Base-by-base conservation (phyloP, 2,888 invertebrate species). In the Oscheius sp. region DNA sequence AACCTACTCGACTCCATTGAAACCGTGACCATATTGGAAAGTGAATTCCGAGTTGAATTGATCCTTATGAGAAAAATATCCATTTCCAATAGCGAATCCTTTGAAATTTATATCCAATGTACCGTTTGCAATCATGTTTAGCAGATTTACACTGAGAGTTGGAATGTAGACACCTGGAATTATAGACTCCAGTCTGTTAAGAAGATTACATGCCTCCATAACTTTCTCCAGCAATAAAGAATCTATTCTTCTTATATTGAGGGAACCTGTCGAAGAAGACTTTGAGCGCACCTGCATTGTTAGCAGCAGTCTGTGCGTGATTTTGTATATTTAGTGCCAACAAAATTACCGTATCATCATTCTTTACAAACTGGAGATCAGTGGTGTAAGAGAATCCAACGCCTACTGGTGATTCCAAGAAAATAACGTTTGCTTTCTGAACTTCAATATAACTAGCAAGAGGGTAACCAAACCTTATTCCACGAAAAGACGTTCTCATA, bases 331-430 rank as follows among this genome's bases (percentile, higher is more conserved):
- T 35, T 2, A 6, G 18, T 18, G 21, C 25, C 13, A 9, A 18
- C n/a, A 27, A n/a, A 25, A 27, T 55, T 45, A 76, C 58, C 35
- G 76, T 73, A 76, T 88, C 84, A 63, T 85, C 85, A 56, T 84
- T 78, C 35, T 78, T 78, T 12, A 84, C 88, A 77, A 89, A 90
- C 69, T 90, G 89, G 12, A 41, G 13, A 79, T 89, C 89, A 9
- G 85, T 85, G 2, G 90, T 86, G 80, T 91, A 91, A 0, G 91
- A 91, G 77, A 88, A 91, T 1, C 91, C 91, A 25, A 91, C 91
- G 56, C 91, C 91, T 18, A 91, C 91, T 5, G 91, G 91, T 0
- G 91, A 88, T 84, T 91, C 91, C 74, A 91, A 78, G 80, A 89
- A 91, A 49, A 91, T 76, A 72, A 91, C 89, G 56, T 75, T 79